These are phyloP conservation scores for Campylomormyrus tamandua DNA, from an alignment of 2,113 vertebrate species.

Conservation along the genomic window DNA sequence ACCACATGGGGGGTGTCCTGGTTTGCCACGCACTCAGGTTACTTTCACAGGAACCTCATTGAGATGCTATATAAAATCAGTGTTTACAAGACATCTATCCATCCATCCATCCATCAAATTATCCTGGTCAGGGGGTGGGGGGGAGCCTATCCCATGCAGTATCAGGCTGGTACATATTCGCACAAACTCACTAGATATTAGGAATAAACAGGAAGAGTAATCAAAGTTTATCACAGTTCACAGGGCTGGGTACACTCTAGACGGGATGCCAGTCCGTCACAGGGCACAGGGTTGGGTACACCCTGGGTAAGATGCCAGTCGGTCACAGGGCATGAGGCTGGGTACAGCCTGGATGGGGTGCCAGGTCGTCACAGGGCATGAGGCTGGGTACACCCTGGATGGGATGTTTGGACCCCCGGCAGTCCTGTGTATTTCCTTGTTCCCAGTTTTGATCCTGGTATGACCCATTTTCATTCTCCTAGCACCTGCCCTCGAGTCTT, in stretches of 20 bases:
- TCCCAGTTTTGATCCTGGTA: too few species aligned
- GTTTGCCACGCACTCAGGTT: background rate
- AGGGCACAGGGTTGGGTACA: background rate
- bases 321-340: rapidly evolving
- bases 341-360: too few species aligned
- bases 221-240: background rate
- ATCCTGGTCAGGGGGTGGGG: background rate
- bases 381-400: background rate
- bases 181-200: background rate
- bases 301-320: background rate
- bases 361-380: background rate
- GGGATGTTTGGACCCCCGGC: too few species aligned
- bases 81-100: background rate
- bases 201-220: background rate
- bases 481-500: too few species aligned
- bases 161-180: background rate
- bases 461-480: too few species aligned
- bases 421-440: too few species aligned
- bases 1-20: background rate
- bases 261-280: background rate
- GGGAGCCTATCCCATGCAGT: too few species aligned
- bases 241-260: background rate
- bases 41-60: background rate
- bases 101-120: background rate
- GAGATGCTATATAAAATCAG: background rate